Base-by-base conservation (phyloP, 2,797 vertebrate genomes). In the Fratercula arctica region DNA sequence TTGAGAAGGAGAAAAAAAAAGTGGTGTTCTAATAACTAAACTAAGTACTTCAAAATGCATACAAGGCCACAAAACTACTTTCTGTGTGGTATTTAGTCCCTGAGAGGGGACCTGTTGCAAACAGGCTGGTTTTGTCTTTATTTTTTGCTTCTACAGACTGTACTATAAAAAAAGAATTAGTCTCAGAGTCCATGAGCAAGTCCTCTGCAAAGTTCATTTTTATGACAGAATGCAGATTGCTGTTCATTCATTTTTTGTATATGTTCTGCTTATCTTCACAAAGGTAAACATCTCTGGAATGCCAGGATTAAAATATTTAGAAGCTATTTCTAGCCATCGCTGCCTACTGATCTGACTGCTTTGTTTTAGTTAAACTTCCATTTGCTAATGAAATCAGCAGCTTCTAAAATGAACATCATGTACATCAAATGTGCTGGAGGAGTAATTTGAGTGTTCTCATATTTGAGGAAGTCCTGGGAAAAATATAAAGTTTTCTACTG, bases 181-280 rank as follows among this genome's bases (percentile, higher is more conserved):
- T 92, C 80, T 92, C 67, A 87, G 53, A 91, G 69, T 85, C 94
- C 92, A 97, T 91, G 37, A 90, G 87, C 63, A 95, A 95, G 84
- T 84, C 80, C 94, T 91, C 94, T 98, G 96, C 96, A 96, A 97
- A 97, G 68, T 86, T 93, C 53, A 95, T 97, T 97, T 95, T 79
- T 66, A 76, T 87, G 79, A 92, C 26, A 33, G 69, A 92, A 93
- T 61, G 79, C 53, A 77, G 85, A 91, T 68, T 84, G 92, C 78
- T 96, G 73, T 75, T 80, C 64, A 60, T 89, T 88, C 10, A 3
- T 18, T 50, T 69, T 93, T 79, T 81, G 48, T 77, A 56, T 79
- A 83, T 51, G 43, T 80, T 96, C 93, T 96, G 75, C 61, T 97
- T 92, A 87, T 94, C 97, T 96, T 94, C 24, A 39, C 68, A 84